A percentile compares a stretch with the other conserved stretches of the same genome.
phyloP scores from a whole-genome alignment of 1,140 invertebrate species.

The Drosophila pruinosa region DNA sequence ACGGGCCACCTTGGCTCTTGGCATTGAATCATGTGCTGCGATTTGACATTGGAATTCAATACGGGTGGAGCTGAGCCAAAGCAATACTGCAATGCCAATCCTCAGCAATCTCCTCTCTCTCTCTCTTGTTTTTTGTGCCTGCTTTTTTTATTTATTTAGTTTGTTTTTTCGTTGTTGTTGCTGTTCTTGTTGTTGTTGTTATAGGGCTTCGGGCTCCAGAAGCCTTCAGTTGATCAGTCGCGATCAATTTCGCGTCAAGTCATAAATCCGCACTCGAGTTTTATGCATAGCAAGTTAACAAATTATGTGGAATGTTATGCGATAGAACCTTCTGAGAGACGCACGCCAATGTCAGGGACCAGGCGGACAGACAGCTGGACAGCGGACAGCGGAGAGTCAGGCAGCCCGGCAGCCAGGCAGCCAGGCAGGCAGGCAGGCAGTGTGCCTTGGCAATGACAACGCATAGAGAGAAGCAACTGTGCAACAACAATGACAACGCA shows the following conservation, averaged over 20 bases:
- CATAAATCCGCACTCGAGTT: constrained; percentile 74
- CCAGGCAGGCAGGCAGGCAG: not conserved
- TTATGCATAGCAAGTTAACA: constrained; percentile 56
- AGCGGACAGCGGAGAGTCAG: not conserved
- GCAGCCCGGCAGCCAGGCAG: not conserved
- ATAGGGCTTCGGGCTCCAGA: constrained; percentile 37
- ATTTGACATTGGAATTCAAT: constrained; percentile 76
- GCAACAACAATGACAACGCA: constrained; percentile 75
- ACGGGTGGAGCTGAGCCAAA: constrained; percentile 45
- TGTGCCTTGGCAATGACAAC: constrained; percentile 67
- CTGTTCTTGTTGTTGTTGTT: not conserved
- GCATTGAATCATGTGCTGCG: constrained; percentile 51
- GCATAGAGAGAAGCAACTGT: constrained; percentile 39
- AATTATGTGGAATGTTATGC: constrained; percentile 69
- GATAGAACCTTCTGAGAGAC: constrained; percentile 44
- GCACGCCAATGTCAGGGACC: constrained; percentile 57
- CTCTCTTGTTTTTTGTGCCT: not conserved
- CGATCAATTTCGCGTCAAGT: constrained; percentile 69
- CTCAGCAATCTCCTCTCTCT: constrained; percentile 16
- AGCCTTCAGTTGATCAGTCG: constrained; percentile 42
- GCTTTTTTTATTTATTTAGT: constrained; percentile 20
- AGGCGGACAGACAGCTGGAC: not conserved
- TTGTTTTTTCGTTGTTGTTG: not conserved
- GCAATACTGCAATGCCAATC: constrained; percentile 7
- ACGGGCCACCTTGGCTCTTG: constrained; percentile 20